A percentile compares a stretch with the other conserved stretches of the same genome.
Conservation (phyloP, 1,140 invertebrate genomes). For the Eurosta solidaginis region DNA sequence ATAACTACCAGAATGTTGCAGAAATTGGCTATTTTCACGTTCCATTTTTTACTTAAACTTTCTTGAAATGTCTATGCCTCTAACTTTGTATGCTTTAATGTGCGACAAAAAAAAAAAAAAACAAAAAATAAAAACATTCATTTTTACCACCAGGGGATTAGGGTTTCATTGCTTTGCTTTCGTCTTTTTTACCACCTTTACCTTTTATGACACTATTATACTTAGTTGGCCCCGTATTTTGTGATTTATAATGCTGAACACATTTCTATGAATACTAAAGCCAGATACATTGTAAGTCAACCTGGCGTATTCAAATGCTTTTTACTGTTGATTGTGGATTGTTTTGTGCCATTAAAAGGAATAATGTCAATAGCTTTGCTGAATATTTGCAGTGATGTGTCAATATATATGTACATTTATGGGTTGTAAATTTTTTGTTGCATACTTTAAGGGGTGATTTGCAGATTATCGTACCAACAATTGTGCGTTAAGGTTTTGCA, state of each 20-base stretch:
- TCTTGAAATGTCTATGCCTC: not conserved
- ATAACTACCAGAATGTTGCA: too few species aligned
- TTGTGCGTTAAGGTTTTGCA: too few species aligned
- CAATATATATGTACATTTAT: too few species aligned
- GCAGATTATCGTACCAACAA: too few species aligned
- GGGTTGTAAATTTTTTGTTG: too few species aligned
- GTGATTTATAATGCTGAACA: not conserved
- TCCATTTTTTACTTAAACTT: not conserved
- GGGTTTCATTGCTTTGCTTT: not conserved
- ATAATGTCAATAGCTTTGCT: too few species aligned
- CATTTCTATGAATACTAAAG: not conserved
- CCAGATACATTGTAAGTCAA: conserved; percentile 7
- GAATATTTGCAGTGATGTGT: too few species aligned
- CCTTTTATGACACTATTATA: not conserved
- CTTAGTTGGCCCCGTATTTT: not conserved
- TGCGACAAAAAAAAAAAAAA: not conserved
- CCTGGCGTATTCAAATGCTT: not conserved
- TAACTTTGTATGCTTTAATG: not conserved
- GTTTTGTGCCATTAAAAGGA: not conserved
- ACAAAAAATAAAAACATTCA: too few species aligned
- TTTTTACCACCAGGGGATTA: not conserved
- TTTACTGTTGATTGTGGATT: not conserved
- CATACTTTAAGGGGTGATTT: too few species aligned
- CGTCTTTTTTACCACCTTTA: not conserved
- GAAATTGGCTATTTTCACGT: not conserved